These are phyloP conservation scores for Vanessa tameamea DNA, from an alignment of 1,140 invertebrate genomes.

Conservation along the genomic window DNA sequence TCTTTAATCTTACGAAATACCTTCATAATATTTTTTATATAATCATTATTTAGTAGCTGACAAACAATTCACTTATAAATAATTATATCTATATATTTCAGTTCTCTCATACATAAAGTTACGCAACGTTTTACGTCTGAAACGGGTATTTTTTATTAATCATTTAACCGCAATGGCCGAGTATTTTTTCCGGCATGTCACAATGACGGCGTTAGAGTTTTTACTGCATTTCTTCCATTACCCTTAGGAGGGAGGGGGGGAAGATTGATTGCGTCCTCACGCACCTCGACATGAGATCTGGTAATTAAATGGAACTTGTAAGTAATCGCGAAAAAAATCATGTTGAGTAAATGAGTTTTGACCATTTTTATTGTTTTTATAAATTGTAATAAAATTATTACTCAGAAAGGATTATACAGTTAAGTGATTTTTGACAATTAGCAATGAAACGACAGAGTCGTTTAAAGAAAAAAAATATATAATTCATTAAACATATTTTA, in stretches of 20 bases:
- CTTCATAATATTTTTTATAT: too few species aligned
- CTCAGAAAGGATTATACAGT: too few species aligned
- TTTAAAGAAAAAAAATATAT: too few species aligned
- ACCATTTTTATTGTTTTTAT: too few species aligned
- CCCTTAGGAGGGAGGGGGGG: slow-evolving; percentile 15
- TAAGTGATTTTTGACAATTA: too few species aligned
- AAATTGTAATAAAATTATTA: too few species aligned
- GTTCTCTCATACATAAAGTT: background rate
- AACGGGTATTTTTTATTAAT: slow-evolving; percentile 16
- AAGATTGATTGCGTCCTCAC: slow-evolving; percentile 44
- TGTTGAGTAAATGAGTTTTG: background rate
- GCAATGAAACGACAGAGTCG: too few species aligned
- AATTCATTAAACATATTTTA: too few species aligned
- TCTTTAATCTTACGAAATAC: too few species aligned
- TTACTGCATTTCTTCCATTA: slow-evolving; percentile 43
- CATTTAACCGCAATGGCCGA: background rate
- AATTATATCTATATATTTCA: too few species aligned
- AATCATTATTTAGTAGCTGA: too few species aligned
- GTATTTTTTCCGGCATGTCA: slow-evolving; percentile 24
- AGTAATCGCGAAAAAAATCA: background rate
- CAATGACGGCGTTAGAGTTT: slow-evolving; percentile 35
- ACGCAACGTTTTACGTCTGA: background rate
- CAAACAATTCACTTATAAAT: too few species aligned
- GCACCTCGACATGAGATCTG: slow-evolving; percentile 33
- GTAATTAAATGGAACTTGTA: slow-evolving; percentile 38